phyloP scores from a whole-genome alignment of 2,797 vertebrate genomes.

The Otolemur crassicaudatus region DNA sequence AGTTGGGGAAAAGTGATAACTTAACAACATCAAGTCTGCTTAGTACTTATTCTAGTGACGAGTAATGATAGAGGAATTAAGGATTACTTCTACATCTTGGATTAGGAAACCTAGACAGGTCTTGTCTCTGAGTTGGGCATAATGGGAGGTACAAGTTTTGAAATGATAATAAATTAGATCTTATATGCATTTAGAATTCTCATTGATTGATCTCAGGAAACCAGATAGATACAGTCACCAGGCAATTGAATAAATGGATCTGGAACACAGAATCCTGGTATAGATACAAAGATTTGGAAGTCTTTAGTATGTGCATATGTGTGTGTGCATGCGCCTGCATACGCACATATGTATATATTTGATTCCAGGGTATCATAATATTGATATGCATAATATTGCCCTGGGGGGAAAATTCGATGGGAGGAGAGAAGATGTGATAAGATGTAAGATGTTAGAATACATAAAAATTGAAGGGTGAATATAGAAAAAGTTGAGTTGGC shows the following conservation, averaged over 20 bases:
- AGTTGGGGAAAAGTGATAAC: background rate
- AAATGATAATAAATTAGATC: background rate
- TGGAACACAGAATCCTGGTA: background rate
- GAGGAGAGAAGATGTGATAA: background rate
- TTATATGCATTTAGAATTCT: background rate
- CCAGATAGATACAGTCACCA: background rate
- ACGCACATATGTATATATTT: background rate
- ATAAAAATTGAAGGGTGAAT: background rate
- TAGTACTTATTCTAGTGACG: background rate
- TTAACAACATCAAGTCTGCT: background rate
- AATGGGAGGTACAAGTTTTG: background rate
- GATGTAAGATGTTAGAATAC: background rate
- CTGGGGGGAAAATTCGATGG: background rate
- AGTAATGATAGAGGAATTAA: background rate
- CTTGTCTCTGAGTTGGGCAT: background rate
- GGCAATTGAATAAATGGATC: background rate
- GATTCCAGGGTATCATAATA: background rate
- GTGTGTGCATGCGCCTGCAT: too few relatives aligned
- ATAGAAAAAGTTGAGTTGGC: background rate
- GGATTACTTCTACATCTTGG: background rate
- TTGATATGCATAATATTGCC: background rate
- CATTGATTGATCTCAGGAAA: background rate
- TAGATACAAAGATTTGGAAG: background rate
- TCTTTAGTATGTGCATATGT: background rate
- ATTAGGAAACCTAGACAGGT: background rate